These are phyloP conservation scores for Pygoscelis adeliae DNA, from an alignment of 2,113 vertebrate genomes.

Conservation along the genomic window DNA sequence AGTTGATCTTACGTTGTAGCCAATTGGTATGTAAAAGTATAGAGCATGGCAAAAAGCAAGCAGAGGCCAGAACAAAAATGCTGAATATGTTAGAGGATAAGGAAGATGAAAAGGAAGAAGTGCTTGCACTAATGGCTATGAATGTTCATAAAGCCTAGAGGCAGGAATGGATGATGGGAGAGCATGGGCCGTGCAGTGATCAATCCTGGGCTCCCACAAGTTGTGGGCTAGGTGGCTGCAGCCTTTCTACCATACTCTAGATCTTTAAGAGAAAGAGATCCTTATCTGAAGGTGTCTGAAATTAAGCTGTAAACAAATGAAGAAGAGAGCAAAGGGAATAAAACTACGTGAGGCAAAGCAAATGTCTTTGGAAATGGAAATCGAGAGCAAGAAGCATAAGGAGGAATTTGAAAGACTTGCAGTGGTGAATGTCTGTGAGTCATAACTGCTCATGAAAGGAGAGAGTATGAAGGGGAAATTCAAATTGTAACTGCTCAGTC, in stretches of 20 bases:
- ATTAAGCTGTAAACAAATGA: neutral
- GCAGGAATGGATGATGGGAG: neutral
- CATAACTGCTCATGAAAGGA: neutral
- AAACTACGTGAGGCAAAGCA: neutral
- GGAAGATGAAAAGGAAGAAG: neutral
- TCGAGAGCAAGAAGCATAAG: neutral
- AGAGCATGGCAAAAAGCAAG: neutral
- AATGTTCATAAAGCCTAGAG: neutral
- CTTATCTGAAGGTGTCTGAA: neutral
- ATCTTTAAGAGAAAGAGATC: neutral
- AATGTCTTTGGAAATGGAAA: neutral
- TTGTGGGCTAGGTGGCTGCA: neutral
- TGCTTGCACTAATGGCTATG: neutral
- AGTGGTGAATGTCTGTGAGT: neutral
- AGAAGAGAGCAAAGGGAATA: neutral
- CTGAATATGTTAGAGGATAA: neutral
- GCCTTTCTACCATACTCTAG: neutral
- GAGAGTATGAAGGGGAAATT: neutral
- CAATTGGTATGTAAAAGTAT: neutral
- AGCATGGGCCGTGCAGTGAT: neutral
- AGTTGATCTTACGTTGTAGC: neutral
- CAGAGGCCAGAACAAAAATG: neutral
- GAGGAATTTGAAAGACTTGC: neutral
- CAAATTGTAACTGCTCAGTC: neutral
- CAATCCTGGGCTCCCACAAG: neutral